Conservation (phyloP, 1,140 invertebrate species). For the Habropoda laboriosa region DNA sequence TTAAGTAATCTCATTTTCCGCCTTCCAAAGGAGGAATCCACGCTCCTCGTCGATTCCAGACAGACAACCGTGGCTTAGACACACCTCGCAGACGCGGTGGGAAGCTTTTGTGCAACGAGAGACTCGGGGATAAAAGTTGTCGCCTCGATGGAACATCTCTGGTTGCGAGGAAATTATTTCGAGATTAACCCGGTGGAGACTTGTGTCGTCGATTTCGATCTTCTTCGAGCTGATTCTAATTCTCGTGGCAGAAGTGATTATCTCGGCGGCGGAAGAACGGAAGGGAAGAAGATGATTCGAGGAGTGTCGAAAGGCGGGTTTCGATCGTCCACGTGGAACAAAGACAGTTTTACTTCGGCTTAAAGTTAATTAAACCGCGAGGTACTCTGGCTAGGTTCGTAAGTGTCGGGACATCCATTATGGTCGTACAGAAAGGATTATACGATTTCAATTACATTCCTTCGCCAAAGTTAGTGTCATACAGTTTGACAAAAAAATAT, state of each 20-base stretch:
- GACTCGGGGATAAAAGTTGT: conserved; percentile 42
- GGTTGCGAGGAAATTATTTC: conserved; percentile 42
- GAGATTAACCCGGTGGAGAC: conserved; percentile 51
- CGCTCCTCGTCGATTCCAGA: conserved; percentile 32
- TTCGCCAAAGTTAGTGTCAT: too few relatives aligned
- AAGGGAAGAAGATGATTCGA: too few relatives aligned
- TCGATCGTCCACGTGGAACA: too few relatives aligned
- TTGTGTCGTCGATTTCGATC: conserved; percentile 53
- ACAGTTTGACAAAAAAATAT: too few relatives aligned
- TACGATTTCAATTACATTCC: too few relatives aligned
- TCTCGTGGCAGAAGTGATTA: too few relatives aligned
- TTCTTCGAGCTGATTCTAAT: conserved; percentile 7
- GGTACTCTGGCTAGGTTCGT: too few relatives aligned
- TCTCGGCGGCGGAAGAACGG: too few relatives aligned
- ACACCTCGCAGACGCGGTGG: conserved; percentile 18
- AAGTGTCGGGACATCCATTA: too few relatives aligned
- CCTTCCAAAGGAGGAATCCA: conserved; percentile 57
- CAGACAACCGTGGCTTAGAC: conserved; percentile 6
- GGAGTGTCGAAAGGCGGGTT: too few relatives aligned
- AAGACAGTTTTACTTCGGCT: too few relatives aligned
- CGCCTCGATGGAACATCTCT: conserved; percentile 21
- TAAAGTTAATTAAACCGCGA: conserved; percentile 23
- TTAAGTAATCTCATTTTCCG: conserved; percentile 73
- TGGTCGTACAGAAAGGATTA: too few relatives aligned
- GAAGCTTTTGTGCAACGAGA: conserved; percentile 41